These are phyloP conservation scores for Ardeotis arabs DNA, from an alignment of 2,113 vertebrate species.

Conservation along the genomic window DNA sequence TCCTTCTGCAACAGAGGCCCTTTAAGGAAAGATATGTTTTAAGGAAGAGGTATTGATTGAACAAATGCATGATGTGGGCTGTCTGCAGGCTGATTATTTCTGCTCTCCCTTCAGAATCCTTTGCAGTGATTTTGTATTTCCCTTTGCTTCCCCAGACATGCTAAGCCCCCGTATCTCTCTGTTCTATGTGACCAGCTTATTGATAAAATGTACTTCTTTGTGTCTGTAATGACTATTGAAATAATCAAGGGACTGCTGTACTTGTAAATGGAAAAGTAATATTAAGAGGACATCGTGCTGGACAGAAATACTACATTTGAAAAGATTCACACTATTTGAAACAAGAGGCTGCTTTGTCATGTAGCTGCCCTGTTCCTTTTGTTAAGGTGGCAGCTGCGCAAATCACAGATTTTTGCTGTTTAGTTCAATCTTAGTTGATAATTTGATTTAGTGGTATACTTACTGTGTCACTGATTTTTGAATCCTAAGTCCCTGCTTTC, in stretches of 20 bases:
- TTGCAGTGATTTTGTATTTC: neutral
- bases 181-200: neutral
- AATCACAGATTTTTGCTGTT: neutral
- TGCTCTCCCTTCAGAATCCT: neutral
- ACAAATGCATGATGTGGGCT: neutral
- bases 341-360: neutral
- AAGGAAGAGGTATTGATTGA: neutral
- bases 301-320: neutral
- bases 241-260: neutral
- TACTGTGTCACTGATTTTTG: neutral
- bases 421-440: neutral
- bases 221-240: neutral
- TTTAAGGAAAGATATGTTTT: neutral
- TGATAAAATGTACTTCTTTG: neutral
- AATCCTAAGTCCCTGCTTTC: neutral
- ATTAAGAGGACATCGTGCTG: neutral
- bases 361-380: neutral
- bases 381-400: neutral
- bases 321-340: neutral
- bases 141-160: neutral
- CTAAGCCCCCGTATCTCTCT: neutral
- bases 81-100: neutral
- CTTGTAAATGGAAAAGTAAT: neutral
- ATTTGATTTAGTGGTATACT: neutral
- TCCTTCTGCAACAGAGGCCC: neutral